These are phyloP conservation scores for Physeter macrocephalus DNA, from an alignment of 2,113 vertebrate species.

Conservation along the genomic window DNA sequence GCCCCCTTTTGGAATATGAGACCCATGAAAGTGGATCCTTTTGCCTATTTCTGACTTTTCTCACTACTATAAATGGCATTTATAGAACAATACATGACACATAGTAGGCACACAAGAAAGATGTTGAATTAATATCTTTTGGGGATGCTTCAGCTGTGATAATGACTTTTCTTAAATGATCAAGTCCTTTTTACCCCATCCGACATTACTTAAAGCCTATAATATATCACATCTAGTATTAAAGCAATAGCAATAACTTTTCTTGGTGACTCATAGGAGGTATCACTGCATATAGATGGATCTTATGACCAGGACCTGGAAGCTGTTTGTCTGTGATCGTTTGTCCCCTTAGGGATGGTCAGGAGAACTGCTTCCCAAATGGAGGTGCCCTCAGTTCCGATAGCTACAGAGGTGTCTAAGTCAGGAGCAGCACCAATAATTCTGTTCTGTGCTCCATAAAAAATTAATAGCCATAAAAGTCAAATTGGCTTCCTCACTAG, in stretches of 20 bases:
- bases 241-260: background rate
- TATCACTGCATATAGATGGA: background rate
- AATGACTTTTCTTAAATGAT: background rate
- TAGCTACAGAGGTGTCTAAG: conserved; percentile 20
- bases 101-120: background rate
- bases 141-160: background rate
- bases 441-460: conserved; percentile 61
- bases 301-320: background rate
- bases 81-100: background rate
- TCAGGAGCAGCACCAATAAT: conserved; percentile 27
- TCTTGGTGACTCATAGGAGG: background rate
- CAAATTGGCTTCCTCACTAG: conserved; percentile 62
- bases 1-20: background rate
- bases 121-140: background rate
- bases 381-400: background rate
- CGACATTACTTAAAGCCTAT: background rate
- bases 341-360: background rate
- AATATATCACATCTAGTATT: background rate
- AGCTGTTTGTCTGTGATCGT: background rate
- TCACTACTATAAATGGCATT: background rate
- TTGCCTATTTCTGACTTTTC: background rate
- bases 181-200: background rate
- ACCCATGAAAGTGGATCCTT: background rate
- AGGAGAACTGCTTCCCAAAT: background rate
- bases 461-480: conserved; percentile 67